These are phyloP conservation scores for Cosmorhoe ocellata DNA, from an alignment of 2,888 invertebrate species.

Conservation along the genomic window DNA sequence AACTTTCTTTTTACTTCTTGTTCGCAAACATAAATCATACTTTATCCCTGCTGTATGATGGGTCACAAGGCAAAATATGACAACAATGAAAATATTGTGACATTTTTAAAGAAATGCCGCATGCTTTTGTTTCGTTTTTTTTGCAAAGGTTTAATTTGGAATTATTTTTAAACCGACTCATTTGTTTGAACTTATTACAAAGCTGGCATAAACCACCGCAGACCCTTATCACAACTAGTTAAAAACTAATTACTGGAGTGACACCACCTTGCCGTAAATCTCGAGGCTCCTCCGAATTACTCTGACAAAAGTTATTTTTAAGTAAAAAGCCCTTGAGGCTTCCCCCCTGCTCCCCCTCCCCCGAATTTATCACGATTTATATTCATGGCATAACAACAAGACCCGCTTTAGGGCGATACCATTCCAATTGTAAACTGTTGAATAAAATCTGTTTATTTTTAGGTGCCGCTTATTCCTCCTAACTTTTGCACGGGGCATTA, in stretches of 20 bases:
- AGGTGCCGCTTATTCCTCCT: constrained; percentile 14
- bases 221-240: constrained; percentile 83
- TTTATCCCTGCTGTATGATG: constrained; percentile 62
- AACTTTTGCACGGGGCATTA: background rate
- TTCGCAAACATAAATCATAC: constrained; percentile 67
- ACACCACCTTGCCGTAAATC: constrained; percentile 82
- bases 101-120: constrained; percentile 55
- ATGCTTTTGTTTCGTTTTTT: constrained; percentile 53
- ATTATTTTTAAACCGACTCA: constrained; percentile 32
- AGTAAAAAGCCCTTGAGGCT: constrained; percentile 81
- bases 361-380: constrained; percentile 85
- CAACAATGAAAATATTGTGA: constrained; percentile 77
- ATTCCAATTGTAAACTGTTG: constrained; percentile 69
- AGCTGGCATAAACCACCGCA: constrained; percentile 67
- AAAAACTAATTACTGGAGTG: constrained; percentile 82
- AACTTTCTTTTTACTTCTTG: constrained; percentile 72
- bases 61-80: constrained; percentile 65
- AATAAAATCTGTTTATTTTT: constrained; percentile 60
- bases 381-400: constrained; percentile 82
- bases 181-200: constrained; percentile 71
- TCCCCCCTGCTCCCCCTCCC: constrained; percentile 50
- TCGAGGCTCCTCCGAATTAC: constrained; percentile 76
- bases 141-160: constrained; percentile 18
- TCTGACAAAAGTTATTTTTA: constrained; percentile 82
- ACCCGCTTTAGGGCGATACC: constrained; percentile 74